Evolutionary conservation across 2,797 vertebrate species (phyloP).

Genomic region (Protonibea diacanthus): DNA sequence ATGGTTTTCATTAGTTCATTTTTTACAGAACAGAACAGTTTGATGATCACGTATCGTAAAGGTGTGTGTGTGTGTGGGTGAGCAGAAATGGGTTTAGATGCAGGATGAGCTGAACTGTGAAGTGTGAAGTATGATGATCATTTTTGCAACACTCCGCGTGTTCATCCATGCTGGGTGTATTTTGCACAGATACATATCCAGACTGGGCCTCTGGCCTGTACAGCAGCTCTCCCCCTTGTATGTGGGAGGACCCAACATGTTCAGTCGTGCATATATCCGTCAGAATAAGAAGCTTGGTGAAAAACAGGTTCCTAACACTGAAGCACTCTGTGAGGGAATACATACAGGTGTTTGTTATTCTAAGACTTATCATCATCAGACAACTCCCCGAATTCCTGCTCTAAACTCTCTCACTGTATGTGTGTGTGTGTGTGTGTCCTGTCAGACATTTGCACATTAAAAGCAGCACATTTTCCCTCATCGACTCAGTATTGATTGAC

Average conservation of each 20-base stretch:
- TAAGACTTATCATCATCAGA: conserved; percentile 73
- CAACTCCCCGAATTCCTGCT: conserved; percentile 67
- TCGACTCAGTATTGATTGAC: conserved; percentile 14
- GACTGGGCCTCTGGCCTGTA: conserved; percentile 1
- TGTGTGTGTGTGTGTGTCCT: conserved; percentile 33
- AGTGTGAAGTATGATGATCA: not conserved
- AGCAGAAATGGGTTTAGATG: not conserved
- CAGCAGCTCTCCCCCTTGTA: conserved; percentile 19
- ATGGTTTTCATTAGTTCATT: too few relatives aligned
- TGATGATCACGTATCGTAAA: too few relatives aligned
- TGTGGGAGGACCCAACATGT: conserved; percentile 69
- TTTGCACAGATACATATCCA: not conserved
- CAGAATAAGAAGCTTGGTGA: conserved; percentile 62
- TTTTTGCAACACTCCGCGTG: not conserved
- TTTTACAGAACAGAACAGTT: too few relatives aligned
- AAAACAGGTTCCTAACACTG: conserved; percentile 68
- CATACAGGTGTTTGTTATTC: conserved; percentile 81
- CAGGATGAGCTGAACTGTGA: not conserved
- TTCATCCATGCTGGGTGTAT: not conserved
- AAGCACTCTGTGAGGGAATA: conserved; percentile 50
- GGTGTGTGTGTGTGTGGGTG: too few relatives aligned
- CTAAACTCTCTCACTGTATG: conserved; percentile 37
- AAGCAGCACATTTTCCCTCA: conserved; percentile 30
- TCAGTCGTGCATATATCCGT: conserved; percentile 74
- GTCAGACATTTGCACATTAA: conserved; percentile 27